Base-by-base conservation (phyloP, 2,797 vertebrate species). In the Muscicapa striata region DNA sequence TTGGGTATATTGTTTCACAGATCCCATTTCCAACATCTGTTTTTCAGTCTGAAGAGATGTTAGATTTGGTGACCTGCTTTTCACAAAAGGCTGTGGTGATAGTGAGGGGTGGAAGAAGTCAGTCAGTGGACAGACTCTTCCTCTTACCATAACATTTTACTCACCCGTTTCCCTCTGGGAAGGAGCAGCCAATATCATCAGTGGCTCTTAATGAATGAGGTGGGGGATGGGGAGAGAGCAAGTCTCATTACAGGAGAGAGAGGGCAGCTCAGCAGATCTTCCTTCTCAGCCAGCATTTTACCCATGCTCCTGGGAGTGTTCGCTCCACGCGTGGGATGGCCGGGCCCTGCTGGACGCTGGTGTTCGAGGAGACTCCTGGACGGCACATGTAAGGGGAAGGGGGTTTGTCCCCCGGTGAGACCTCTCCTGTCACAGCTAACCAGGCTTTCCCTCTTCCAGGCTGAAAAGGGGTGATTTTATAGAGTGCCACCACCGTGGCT, bases 401-500 rank as follows among this genome's bases (percentile, higher is more conserved):
- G 68, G 8, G 2, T 8, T n/a, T 9, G 77, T 13, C 8, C 10
- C 8, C 4, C 6, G 3, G 16, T 1, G 16, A 61, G 3, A 24
- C 16, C 16, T 40, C 0, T 5, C 29, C 20, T 9, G 3, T 79
- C 38, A 24, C 40, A 0, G 21, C 69, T 84, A 51, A 30, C 17
- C 29, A 24, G 38, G 5, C 17, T 54, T 79, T 40, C 36, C 30
- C 22, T 72, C 38, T 49, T 24, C 40, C 22, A 66, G 22, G 34
- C 58, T 36, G 3, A 29, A 34, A 46, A 27, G 15, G 24, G 30
- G 36, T 80, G 19, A 36, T 61, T 91, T 73, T 51, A 43, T 7
- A 27, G 49, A 23, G 34, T 89, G 82, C 69, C 72, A 40, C 55
- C 26, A 48, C 51, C 5, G 5, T 27, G 46, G 55, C 63, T 49